Evolutionary conservation across 2,888 invertebrate species (phyloP), one percentile per base, ranked within the genome.

Genomic region (Erebia palarica): DNA sequence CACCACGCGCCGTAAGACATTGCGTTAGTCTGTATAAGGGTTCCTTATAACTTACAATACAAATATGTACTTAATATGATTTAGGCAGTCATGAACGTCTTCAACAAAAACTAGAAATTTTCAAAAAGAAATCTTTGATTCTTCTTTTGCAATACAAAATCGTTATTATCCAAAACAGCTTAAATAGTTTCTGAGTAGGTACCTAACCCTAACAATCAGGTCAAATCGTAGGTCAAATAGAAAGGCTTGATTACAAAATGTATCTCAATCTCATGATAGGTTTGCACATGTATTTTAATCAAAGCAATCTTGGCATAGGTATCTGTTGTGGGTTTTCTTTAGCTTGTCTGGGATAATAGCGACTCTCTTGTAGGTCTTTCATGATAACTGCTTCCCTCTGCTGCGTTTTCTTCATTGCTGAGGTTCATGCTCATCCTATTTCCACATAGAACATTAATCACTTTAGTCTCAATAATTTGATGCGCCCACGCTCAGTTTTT

Each of bases 251-350:
- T 14, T 10, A 4, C 36, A 36, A 36, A n/a, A 36, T 36, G 7
- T 36, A 36, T 36, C 36, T 36, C 36, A 36, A n/a, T 14, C 58
- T 14, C 1, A 27, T 14, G 58, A n/a, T 42, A 60, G 42, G 16
- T 44, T 16, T 60, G 58, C 55, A n/a, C 13, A n/a, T 27, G 7
- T 16, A 9, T 8, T 60, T 44, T 60, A 60, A 60, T 60, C 60
- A 60, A 60, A 60, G n/a, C 60, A 60, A 60, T 60, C 60, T 42
- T 60, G 36, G 3, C 60, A 16, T 60, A 27, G 27, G 27, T 27
- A 27, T 27, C 36, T 36, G 7, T 36, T 36, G 60, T 60, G 60
- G 60, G 60, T 16, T 60, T 60, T 60, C 60, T n/a, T 60, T 5
- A 60, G 42, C 10, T 10, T 10, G 42, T 60, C 60, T 60, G 42